A percentile compares a stretch with the other conserved stretches of the same genome.
phyloP scores from a whole-genome alignment of 1,140 invertebrate genomes.

The Ctenoplectra terminalis region DNA sequence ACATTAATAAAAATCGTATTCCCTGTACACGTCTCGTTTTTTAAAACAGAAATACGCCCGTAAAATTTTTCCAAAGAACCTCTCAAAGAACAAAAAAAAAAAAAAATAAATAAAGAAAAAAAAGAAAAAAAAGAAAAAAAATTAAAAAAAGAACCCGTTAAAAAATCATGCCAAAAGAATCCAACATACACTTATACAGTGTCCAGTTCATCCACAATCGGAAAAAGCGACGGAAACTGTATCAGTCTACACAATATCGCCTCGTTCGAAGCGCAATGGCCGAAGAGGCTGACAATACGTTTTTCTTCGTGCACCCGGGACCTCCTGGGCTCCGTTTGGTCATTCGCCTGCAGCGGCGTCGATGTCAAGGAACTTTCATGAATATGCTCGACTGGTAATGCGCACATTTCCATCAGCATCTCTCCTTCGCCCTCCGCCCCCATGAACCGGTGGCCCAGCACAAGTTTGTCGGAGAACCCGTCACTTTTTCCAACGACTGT shows the following conservation, averaged over 20 bases:
- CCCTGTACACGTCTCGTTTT: too few species aligned
- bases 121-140: too few species aligned
- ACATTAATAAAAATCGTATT: too few species aligned
- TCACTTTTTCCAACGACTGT: constrained; percentile 79
- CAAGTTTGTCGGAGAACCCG: constrained; percentile 34
- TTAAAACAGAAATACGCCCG: too few species aligned
- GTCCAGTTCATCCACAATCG: too few species aligned
- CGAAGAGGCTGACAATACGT: constrained; percentile 3
- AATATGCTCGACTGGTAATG: constrained; percentile 67
- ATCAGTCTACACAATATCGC: neutral
- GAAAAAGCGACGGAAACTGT: too few species aligned
- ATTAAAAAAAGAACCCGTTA: too few species aligned
- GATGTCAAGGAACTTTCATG: constrained; percentile 75
- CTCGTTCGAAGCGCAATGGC: neutral
- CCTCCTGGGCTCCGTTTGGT: constrained; percentile 49
- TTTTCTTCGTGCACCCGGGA: constrained; percentile 40
- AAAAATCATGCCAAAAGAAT: too few species aligned
- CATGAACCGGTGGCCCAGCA: constrained; percentile 4
- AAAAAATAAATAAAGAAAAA: too few species aligned
- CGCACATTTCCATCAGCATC: constrained; percentile 63
- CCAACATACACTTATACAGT: too few species aligned
- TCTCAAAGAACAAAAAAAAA: too few species aligned
- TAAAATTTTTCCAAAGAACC: too few species aligned
- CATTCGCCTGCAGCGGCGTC: constrained; percentile 55
- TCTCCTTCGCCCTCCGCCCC: constrained; percentile 41